These are phyloP conservation scores for Leptinotarsa juncta DNA, from an alignment of 2,888 invertebrate species.

Conservation along the genomic window DNA sequence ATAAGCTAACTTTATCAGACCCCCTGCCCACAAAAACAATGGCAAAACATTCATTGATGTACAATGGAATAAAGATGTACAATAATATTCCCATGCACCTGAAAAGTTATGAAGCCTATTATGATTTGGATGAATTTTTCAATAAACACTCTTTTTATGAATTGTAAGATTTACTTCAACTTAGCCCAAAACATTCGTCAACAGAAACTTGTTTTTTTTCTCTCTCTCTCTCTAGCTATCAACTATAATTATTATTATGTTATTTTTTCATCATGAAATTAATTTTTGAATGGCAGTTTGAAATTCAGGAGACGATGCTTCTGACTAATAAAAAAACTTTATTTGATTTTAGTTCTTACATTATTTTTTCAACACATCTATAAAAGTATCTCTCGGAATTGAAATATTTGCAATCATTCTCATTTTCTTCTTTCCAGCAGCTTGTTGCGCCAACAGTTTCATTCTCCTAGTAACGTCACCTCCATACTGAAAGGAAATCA, in stretches of 20 bases:
- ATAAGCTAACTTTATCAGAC: too few species aligned
- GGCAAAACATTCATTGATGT: too few species aligned
- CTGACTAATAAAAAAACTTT: not conserved
- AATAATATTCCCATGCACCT: too few species aligned
- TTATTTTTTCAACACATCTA: constrained; percentile 86
- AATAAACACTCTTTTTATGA: too few species aligned
- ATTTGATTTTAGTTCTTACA: constrained; percentile 7
- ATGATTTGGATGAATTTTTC: too few species aligned
- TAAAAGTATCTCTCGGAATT: constrained; percentile 93
- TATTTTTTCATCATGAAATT: not conserved
- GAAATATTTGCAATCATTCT: constrained; percentile 90
- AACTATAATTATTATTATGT: not conserved
- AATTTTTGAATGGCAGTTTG: not conserved
- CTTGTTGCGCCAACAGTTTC: constrained; percentile 89
- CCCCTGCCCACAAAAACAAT: too few species aligned
- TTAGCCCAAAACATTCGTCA: too few species aligned
- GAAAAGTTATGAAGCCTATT: too few species aligned
- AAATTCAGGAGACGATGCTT: not conserved
- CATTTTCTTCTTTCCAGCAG: constrained; percentile 95
- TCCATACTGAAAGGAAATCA: constrained; percentile 77
- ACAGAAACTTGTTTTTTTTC: too few species aligned
- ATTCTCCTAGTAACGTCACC: constrained; percentile 91
- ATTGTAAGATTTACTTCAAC: too few species aligned
- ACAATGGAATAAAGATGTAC: too few species aligned
- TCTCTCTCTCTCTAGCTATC: too few species aligned